Conservation (phyloP, 2,113 vertebrate genomes). For the Danio rerio region GRCz12tu NC_133193.1:38896501-38897000, state of each 20-base stretch:
- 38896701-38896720: neutral
- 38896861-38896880: too few relatives aligned
- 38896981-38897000: constrained; percentile 37
- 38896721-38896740: constrained; percentile 13
- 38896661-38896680: neutral
- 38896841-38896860: neutral
- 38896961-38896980: constrained; percentile 39
- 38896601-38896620: too few relatives aligned
- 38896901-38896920: constrained; percentile 25
- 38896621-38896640: neutral
- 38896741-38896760: neutral
- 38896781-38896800: neutral
- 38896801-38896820: neutral
- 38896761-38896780: constrained; percentile 13
- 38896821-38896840: neutral
- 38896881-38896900: neutral
- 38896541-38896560: neutral
- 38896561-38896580: neutral
- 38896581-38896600: neutral
- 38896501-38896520: too few relatives aligned
- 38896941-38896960: constrained; percentile 34
- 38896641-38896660: neutral
- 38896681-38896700: neutral
- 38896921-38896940: constrained; percentile 19
- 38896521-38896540: neutral